phyloP scores from a whole-genome alignment of 2,888 invertebrate species.

The Brachylomia viminalis region DNA sequence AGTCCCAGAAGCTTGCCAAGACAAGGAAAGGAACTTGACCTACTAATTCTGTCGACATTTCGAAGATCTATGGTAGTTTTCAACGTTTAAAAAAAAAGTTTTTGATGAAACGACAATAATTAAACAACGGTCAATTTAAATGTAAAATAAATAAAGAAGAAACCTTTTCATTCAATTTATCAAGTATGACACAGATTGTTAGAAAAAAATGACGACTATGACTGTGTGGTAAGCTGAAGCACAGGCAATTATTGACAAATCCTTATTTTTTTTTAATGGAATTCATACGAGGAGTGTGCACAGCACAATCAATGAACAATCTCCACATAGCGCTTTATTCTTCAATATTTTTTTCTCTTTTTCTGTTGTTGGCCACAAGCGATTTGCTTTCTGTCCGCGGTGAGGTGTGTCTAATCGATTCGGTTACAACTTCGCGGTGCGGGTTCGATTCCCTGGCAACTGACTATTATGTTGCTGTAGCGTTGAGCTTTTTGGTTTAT shows the following conservation, averaged over 20 bases:
- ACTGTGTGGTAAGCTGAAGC: slow-evolving; percentile 17
- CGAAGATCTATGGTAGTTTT: not conserved
- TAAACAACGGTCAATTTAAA: not conserved
- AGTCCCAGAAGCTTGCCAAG: not conserved
- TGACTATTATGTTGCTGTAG: slow-evolving; percentile 56
- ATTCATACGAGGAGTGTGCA: slow-evolving; percentile 32
- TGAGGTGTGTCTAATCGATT: slow-evolving; percentile 68
- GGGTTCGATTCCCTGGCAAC: slow-evolving; percentile 58
- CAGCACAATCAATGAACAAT: slow-evolving; percentile 54
- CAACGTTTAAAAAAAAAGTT: not conserved
- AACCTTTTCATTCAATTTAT: slow-evolving; percentile 7
- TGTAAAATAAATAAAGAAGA: not conserved
- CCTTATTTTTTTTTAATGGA: slow-evolving; percentile 18
- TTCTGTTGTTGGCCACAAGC: slow-evolving; percentile 54
- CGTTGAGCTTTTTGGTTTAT: slow-evolving; percentile 38
- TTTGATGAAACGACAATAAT: not conserved
- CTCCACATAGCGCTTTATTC: slow-evolving; percentile 51
- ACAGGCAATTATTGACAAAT: slow-evolving; percentile 51
- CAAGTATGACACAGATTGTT: not conserved
- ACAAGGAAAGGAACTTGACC: too few relatives aligned
- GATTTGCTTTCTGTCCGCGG: slow-evolving; percentile 67
- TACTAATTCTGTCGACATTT: too few relatives aligned
- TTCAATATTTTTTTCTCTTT: slow-evolving; percentile 38
- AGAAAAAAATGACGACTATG: slow-evolving; percentile 11
- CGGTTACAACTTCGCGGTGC: slow-evolving; percentile 67